phyloP scores from a whole-genome alignment of 2,113 vertebrate species.

The Tragelaphus strepsiceros region DNA sequence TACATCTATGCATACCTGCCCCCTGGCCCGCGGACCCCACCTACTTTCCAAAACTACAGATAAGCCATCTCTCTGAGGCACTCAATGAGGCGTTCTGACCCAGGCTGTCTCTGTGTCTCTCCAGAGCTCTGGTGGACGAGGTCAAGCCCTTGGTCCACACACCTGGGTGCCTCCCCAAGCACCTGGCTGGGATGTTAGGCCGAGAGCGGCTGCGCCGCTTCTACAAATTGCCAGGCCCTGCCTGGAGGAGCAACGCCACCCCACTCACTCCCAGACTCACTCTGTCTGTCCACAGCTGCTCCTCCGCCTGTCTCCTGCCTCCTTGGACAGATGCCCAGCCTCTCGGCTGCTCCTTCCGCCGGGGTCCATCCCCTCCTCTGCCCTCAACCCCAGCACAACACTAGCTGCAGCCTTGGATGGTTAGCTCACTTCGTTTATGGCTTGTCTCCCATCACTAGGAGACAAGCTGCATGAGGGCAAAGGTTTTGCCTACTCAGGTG shows the following conservation, averaged over 20 bases:
- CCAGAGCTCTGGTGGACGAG: background rate
- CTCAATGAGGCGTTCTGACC: background rate
- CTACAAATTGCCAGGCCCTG: background rate
- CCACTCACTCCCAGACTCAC: background rate
- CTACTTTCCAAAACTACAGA: background rate
- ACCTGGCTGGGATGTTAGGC: background rate
- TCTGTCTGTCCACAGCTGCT: no score
- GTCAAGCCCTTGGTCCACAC: background rate
- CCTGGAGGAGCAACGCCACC: rapidly evolving
- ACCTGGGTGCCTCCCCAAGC: background rate
- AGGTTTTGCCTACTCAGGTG: background rate
- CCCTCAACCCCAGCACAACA: background rate
- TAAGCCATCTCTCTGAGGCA: background rate
- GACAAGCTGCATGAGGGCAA: background rate
- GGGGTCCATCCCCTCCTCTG: background rate
- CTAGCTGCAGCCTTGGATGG: background rate
- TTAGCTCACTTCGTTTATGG: background rate
- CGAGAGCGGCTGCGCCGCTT: rapidly evolving
- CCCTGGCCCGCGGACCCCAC: background rate
- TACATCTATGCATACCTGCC: no score
- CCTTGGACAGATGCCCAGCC: background rate
- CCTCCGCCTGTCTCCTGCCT: background rate
- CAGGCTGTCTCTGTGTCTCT: background rate
- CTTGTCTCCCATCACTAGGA: background rate
- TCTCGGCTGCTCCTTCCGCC: rapidly evolving